phyloP scores from a whole-genome alignment of 2,113 vertebrate genomes.

The Rhinoptilus africanus region DNA sequence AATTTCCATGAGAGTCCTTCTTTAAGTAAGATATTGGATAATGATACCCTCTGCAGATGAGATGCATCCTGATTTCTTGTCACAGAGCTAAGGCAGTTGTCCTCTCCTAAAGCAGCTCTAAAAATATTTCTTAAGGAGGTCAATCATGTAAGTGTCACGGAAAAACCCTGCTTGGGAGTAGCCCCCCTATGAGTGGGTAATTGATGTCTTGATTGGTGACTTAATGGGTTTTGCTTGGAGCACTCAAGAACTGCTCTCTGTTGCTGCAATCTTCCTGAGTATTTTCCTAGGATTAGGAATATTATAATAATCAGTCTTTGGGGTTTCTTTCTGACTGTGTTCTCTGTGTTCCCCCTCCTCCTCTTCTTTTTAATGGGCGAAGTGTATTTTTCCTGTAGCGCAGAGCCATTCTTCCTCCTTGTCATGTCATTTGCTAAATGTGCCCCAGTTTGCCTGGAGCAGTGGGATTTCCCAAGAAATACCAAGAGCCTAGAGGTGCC shows the following conservation, averaged over 20 bases:
- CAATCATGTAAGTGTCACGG: not conserved
- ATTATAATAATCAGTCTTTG: not conserved
- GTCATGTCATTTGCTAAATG: not conserved
- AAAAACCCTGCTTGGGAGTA: not conserved
- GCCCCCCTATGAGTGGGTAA: not conserved
- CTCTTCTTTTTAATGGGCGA: not conserved
- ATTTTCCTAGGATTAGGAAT: not conserved
- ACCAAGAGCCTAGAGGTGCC: not conserved
- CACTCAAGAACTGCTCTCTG: not conserved
- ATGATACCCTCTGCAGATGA: not conserved
- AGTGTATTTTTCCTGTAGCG: accelerated
- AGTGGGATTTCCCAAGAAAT: not conserved
- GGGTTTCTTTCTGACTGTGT: not conserved
- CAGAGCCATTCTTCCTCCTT: not conserved
- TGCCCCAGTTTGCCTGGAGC: not conserved
- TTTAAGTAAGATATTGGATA: not conserved
- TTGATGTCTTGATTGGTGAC: not conserved
- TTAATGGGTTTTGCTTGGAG: not conserved
- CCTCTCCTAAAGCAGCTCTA: not conserved
- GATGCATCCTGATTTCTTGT: not conserved
- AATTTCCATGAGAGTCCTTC: not conserved
- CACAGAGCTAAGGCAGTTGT: not conserved
- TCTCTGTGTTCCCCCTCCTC: not conserved
- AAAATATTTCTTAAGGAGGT: not conserved
- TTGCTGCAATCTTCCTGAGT: not conserved